Conservation (phyloP, 1,140 invertebrate genomes). For the Riptortus pedestris region DNA sequence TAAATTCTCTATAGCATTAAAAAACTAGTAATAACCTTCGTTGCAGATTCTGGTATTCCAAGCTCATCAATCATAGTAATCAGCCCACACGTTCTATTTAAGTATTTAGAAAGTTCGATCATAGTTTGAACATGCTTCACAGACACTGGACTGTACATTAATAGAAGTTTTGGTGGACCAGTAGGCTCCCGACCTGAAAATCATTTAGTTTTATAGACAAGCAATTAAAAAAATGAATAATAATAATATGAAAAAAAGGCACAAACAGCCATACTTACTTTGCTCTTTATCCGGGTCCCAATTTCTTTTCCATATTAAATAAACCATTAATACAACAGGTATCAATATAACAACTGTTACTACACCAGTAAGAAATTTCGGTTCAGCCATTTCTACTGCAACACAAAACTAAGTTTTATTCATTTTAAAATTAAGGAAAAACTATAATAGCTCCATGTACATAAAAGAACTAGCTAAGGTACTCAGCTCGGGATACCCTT, state of each 20-base stretch:
- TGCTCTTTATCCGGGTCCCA: conserved; percentile 19
- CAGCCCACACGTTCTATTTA: conserved; percentile 23
- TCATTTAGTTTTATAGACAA: background rate
- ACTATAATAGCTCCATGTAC: too few relatives aligned
- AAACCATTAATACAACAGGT: conserved; percentile 21
- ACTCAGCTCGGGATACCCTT: too few relatives aligned
- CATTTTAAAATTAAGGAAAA: too few relatives aligned
- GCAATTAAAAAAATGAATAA: conserved; percentile 1
- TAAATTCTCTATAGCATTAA: too few relatives aligned
- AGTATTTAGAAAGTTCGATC: conserved; percentile 26
- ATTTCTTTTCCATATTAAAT: conserved; percentile 27
- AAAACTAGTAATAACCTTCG: conserved; percentile 20
- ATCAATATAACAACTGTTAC: conserved; percentile 24
- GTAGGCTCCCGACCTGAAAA: conserved; percentile 20
- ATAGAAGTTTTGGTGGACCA: conserved; percentile 24
- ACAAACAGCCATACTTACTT: conserved; percentile 24
- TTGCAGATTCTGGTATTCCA: conserved; percentile 21
- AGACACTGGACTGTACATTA: conserved; percentile 25
- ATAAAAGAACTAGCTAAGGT: too few relatives aligned
- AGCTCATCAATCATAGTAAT: conserved; percentile 25
- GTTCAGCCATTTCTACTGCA: conserved; percentile 26
- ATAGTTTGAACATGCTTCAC: conserved; percentile 23
- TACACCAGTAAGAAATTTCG: conserved; percentile 21
- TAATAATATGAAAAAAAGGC: background rate
- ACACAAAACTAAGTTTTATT: conserved; percentile 1